These are phyloP conservation scores for Tetramorium simillimum DNA, from an alignment of 1,140 invertebrate species.

Conservation along the genomic window DNA sequence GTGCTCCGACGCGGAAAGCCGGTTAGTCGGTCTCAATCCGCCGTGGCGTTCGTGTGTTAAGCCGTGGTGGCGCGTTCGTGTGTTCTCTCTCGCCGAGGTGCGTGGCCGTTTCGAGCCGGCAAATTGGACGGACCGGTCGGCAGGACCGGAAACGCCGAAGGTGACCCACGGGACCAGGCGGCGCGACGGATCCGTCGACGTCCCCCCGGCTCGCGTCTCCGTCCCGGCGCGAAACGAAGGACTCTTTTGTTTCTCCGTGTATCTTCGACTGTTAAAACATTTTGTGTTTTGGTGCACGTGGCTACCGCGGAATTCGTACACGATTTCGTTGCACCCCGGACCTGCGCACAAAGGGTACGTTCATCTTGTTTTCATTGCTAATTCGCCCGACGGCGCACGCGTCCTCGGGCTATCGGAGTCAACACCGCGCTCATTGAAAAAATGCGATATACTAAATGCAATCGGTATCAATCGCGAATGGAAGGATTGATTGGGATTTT, in stretches of 20 bases:
- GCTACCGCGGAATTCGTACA: constrained; percentile 2
- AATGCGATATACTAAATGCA: background rate
- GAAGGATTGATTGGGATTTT: background rate
- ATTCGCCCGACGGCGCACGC: constrained; percentile 15
- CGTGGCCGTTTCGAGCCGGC: background rate
- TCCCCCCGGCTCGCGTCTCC: background rate
- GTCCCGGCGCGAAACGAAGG: background rate
- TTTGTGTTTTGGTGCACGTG: constrained; percentile 29
- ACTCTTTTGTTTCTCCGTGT: background rate
- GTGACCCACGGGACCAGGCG: background rate
- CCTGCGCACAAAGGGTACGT: constrained; percentile 36
- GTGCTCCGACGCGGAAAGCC: constrained; percentile 79
- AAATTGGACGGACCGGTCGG: background rate
- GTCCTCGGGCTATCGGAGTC: background rate
- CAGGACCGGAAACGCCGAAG: background rate
- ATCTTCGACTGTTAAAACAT: constrained; percentile 1
- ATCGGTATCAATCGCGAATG: background rate
- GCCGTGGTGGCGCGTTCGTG: background rate
- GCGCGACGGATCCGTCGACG: background rate
- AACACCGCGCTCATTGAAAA: background rate
- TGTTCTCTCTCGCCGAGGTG: background rate
- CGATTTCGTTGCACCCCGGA: background rate
- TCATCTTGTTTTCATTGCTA: background rate
- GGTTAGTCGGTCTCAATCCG: constrained; percentile 82
- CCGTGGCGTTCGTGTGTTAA: constrained; percentile 68